Base-by-base conservation (phyloP, 2,797 vertebrate species). In the Sebastes glaucus region DNA sequence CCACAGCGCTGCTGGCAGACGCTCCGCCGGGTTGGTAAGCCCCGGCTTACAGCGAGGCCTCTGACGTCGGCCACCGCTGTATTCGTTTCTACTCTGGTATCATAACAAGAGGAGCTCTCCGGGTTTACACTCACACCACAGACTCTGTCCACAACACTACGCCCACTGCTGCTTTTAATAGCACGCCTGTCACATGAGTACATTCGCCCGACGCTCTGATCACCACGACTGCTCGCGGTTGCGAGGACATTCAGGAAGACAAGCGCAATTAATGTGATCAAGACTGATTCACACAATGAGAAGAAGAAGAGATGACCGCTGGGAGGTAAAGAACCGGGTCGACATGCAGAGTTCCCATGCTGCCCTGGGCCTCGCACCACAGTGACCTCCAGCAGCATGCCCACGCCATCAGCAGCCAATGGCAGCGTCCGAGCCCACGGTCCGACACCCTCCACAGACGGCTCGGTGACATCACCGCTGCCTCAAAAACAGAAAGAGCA, bases 151-250 rank as follows among this genome's bases (percentile, higher is more conserved):
- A 89, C 88, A 88, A 87, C 87, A 82, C 69, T n/a, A 88, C 86
- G 77, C 92, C 91, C 88, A 92, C 91, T 49, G 70, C 85, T 84
- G 86, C 91, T 93, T 87, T 88, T 88, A 91, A 93, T 93, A 93
- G 86, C 76, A 7, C 14, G 38, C 61, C 59, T 88, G 88, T 92
- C 87, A 78, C 73, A 92, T 77, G 78, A 28, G 78, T 82, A 86
- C 30, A 71, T 46, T 71, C 71, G 77, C 49, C 59, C 74, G 14
- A 62, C 49, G 33, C 63, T 42, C 59, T 13, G 66, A 63, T 78
- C 66, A 16, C 4, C 62, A 42, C 25, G 2, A 14, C 68, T 32
- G 69, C 14, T 6, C 16, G 66, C 49, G 38, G 28, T 35, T 30
- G 73, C 71, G 1, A 28, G 83, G 81, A 88, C 90, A 89, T 89